These are phyloP conservation scores for Clepsis dumicolana DNA, from an alignment of 2,888 invertebrate genomes.

Conservation along the genomic window DNA sequence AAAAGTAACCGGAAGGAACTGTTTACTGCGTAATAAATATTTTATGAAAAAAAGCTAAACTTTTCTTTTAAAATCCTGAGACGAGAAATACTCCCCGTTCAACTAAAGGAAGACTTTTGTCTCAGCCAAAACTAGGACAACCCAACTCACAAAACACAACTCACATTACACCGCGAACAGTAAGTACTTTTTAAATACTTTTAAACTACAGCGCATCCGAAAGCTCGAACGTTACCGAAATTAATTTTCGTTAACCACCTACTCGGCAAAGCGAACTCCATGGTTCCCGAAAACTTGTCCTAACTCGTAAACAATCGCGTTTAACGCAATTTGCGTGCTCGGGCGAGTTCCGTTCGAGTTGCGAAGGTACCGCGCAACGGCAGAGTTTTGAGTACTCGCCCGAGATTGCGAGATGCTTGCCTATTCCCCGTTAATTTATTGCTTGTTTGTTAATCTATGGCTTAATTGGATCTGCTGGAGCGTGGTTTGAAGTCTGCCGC, in stretches of 20 bases:
- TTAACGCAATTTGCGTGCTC: slow-evolving; percentile 55
- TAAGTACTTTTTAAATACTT: slow-evolving; percentile 15
- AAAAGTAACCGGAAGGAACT: no score
- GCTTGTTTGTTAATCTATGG: slow-evolving; percentile 44
- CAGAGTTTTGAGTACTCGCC: slow-evolving; percentile 40
- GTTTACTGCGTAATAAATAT: no score
- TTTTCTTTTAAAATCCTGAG: no score
- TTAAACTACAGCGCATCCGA: slow-evolving; percentile 17
- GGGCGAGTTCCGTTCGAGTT: slow-evolving; percentile 40
- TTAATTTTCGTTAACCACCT: slow-evolving; percentile 43
- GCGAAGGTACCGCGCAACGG: slow-evolving; percentile 31
- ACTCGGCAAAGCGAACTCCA: slow-evolving; percentile 41
- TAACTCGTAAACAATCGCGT: slow-evolving; percentile 66
- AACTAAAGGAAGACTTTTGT: not conserved
- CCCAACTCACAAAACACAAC: not conserved
- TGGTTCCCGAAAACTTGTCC: slow-evolving; percentile 51
- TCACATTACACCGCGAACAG: not conserved
- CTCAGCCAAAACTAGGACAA: not conserved
- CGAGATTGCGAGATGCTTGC: slow-evolving; percentile 42
- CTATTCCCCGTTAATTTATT: slow-evolving; percentile 43
- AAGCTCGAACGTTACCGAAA: slow-evolving; percentile 37
- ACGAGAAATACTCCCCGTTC: no score
- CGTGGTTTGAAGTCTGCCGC: slow-evolving; percentile 36
- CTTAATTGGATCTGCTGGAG: slow-evolving; percentile 42
- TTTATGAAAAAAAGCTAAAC: no score